phyloP scores from a whole-genome alignment of 2,113 vertebrate genomes.

The Mus spicilegus region DNA sequence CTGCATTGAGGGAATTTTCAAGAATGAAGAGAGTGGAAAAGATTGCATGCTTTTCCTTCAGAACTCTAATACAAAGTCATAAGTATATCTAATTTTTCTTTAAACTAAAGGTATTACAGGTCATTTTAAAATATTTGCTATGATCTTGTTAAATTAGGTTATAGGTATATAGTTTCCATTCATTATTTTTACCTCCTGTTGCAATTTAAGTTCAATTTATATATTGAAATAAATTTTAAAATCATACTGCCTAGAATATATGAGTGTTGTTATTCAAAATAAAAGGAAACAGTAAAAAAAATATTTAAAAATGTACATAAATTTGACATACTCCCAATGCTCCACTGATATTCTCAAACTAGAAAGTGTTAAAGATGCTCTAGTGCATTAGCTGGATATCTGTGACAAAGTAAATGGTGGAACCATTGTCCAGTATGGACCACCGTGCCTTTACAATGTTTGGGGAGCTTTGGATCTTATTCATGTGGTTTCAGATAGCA shows the following conservation, averaged over 20 bases:
- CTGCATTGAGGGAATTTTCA: neutral
- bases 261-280: neutral
- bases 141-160: neutral
- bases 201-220: neutral
- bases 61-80: neutral
- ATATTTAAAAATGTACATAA: neutral
- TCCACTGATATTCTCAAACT: neutral
- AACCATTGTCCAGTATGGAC: neutral
- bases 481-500: neutral
- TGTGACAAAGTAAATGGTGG: neutral
- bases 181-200: neutral
- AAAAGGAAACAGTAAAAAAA: neutral
- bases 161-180: neutral
- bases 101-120: neutral
- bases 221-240: constrained; percentile 18
- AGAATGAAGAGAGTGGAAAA: neutral
- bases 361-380: neutral
- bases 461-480: neutral
- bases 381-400: neutral
- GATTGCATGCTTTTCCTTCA: neutral
- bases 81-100: neutral
- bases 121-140: neutral
- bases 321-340: neutral
- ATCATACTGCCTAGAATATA: neutral
- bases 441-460: neutral